Evolutionary conservation across 2,888 invertebrate genomes (phyloP).

Genomic region (Deroplatys truncata): DNA sequence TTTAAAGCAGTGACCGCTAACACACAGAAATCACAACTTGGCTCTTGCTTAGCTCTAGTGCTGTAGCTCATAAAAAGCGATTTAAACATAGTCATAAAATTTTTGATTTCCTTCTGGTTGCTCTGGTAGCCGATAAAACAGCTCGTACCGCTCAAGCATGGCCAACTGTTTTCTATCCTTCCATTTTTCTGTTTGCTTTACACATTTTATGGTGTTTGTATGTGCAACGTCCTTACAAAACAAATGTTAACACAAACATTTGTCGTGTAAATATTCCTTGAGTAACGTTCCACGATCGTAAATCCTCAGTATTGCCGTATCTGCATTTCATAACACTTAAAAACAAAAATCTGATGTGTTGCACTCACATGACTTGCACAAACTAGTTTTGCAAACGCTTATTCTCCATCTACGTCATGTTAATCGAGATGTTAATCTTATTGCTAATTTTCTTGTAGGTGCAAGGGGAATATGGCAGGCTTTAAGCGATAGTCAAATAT

Average conservation of each 20-base stretch:
- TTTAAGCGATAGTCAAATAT: no score
- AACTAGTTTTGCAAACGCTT: no score
- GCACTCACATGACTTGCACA: no score
- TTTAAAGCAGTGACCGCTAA: neutral
- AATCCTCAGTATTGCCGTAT: neutral
- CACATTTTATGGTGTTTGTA: neutral
- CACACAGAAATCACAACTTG: neutral
- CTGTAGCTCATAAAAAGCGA: neutral
- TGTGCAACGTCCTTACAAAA: neutral
- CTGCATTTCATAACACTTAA: neutral
- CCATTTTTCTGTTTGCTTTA: neutral
- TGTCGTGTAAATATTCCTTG: neutral
- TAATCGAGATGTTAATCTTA: no score
- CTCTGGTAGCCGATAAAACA: neutral
- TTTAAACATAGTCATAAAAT: neutral
- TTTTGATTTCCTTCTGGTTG: neutral
- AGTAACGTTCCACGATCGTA: neutral
- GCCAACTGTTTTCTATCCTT: neutral
- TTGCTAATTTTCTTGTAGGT: no score
- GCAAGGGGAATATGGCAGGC: no score
- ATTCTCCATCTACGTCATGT: no score
- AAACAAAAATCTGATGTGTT: neutral
- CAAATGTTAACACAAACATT: neutral
- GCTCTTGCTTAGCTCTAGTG: neutral
- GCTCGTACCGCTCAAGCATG: neutral